These are phyloP conservation scores for Spilosoma lubricipeda DNA, from an alignment of 2,888 invertebrate genomes.

Conservation along the genomic window DNA sequence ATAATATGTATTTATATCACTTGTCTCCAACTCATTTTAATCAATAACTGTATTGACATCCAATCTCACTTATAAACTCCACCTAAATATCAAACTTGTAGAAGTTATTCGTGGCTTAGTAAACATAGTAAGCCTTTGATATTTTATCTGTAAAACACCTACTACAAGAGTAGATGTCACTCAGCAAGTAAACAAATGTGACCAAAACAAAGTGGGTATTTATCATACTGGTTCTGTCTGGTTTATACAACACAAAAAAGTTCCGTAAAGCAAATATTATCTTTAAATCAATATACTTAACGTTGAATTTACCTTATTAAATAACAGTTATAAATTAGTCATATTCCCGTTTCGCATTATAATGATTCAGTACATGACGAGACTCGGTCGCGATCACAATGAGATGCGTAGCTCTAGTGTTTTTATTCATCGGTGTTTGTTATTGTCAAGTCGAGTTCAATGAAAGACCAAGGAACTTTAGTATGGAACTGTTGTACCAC, in stretches of 20 bases:
- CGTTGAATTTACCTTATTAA: conserved; percentile 30
- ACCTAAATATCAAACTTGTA: neutral
- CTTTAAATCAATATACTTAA: conserved; percentile 7
- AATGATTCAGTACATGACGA: conserved; percentile 66
- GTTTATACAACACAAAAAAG: conserved; percentile 3
- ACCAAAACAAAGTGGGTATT: neutral
- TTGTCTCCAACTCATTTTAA: too few relatives aligned
- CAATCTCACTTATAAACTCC: neutral
- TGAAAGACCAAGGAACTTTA: conserved; percentile 77
- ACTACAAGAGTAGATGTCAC: neutral
- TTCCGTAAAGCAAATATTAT: conserved; percentile 1
- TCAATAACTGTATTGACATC: neutral
- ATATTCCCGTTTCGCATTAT: conserved; percentile 65
- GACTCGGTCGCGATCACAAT: conserved; percentile 65
- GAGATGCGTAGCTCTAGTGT: conserved; percentile 60
- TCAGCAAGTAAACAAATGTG: neutral
- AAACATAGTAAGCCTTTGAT: neutral
- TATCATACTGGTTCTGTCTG: conserved; percentile 18
- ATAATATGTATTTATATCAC: too few relatives aligned
- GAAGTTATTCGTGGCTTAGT: neutral
- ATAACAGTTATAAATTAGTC: conserved; percentile 55
- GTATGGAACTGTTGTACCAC: conserved; percentile 75
- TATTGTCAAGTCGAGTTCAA: conserved; percentile 71
- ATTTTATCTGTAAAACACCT: neutral
- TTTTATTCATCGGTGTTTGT: conserved; percentile 64